A percentile compares a stretch with the other conserved stretches of the same genome.
Evolutionary conservation across 2,888 invertebrate species (phyloP).

Genomic region (Leucophenga montana): DNA sequence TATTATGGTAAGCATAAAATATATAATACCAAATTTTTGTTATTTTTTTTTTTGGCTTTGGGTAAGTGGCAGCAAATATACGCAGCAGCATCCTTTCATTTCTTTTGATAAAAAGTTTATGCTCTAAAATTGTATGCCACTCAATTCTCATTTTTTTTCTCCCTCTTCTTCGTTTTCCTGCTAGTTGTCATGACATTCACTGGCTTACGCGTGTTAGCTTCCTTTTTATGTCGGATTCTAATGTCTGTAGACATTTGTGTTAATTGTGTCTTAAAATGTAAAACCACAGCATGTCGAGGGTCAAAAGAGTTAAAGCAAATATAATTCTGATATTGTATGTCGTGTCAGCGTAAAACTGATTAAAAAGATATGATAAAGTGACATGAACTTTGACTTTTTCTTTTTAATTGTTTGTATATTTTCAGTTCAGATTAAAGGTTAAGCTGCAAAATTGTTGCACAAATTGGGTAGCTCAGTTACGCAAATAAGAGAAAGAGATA

Average conservation of each 20-base stretch:
- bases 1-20: not conserved
- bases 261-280: slow-evolving; percentile 23
- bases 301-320: not conserved
- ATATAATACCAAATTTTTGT: too few species aligned
- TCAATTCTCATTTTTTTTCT: not conserved
- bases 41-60: too few species aligned
- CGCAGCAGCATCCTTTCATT: slow-evolving; percentile 16
- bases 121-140: not conserved
- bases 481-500: too few species aligned
- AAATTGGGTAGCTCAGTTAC: too few species aligned
- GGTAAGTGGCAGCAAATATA: not conserved
- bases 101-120: slow-evolving; percentile 19
- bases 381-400: slow-evolving; percentile 2
- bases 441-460: too few species aligned
- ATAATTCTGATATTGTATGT: slow-evolving; percentile 1
- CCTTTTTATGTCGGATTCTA: not conserved
- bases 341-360: slow-evolving; percentile 1
- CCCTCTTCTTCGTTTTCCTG: not conserved
- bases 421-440: not conserved
- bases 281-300: slow-evolving; percentile 1
- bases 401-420: not conserved
- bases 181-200: not conserved
- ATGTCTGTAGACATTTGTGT: slow-evolving; percentile 12
- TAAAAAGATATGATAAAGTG: slow-evolving; percentile 17
- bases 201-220: not conserved